A percentile compares a stretch with the other conserved stretches of the same genome.
phyloP scores from a whole-genome alignment of 2,113 vertebrate genomes.

The Neotoma lepida region DNA sequence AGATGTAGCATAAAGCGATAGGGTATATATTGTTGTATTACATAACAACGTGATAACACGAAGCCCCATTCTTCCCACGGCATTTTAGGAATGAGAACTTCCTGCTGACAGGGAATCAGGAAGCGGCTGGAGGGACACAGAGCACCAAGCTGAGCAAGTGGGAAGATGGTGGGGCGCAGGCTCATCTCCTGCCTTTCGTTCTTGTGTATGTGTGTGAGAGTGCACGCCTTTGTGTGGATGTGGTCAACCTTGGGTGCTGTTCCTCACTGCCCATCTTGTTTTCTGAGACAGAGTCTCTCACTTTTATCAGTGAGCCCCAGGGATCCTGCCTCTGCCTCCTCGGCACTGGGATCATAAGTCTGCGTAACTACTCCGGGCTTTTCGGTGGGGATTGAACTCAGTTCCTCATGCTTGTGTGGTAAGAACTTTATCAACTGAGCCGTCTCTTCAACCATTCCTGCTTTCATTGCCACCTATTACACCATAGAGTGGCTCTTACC shows the following conservation, averaged over 20 bases:
- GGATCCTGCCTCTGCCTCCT: not conserved
- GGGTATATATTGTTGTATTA: not conserved
- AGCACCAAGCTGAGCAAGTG: not conserved
- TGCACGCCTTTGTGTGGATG: too few relatives aligned
- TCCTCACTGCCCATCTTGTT: not conserved
- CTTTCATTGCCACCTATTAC: too few relatives aligned
- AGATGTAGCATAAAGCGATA: not conserved
- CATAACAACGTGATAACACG: not conserved
- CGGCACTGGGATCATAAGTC: not conserved
- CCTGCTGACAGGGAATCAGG: not conserved
- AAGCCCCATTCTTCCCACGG: not conserved
- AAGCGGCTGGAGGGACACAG: not conserved
- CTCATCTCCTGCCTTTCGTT: not conserved
- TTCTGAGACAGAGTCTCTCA: not conserved
- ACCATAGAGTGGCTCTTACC: not conserved
- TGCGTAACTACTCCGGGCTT: too few relatives aligned
- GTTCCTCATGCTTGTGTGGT: not conserved
- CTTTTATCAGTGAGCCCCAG: not conserved
- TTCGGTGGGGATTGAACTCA: not conserved
- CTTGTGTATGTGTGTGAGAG: too few relatives aligned
- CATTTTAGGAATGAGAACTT: not conserved
- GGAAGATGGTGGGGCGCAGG: not conserved
- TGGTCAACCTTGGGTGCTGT: not conserved
- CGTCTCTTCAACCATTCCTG: not conserved
- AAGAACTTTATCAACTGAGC: not conserved